phyloP scores from a whole-genome alignment of 2,113 vertebrate species.

The Actenoides lindsayi region DNA sequence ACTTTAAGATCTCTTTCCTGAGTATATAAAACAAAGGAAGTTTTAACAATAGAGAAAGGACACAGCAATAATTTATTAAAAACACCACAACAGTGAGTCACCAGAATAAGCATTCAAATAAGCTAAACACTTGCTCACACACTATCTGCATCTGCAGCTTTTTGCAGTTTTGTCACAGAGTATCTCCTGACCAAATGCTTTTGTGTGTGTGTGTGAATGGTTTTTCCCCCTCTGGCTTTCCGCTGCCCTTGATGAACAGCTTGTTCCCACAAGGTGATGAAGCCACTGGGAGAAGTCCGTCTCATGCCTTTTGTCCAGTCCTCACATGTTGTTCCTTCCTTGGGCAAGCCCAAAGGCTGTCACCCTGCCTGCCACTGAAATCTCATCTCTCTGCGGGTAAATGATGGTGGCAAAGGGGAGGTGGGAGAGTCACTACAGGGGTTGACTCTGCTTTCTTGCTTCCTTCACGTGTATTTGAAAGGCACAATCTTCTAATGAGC shows the following conservation, averaged over 20 bases:
- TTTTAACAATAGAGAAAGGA: conserved; percentile 25
- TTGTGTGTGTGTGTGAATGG: too few relatives aligned
- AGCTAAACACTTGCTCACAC: neutral
- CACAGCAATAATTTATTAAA: neutral
- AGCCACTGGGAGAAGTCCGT: neutral
- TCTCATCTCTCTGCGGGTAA: neutral
- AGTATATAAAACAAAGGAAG: neutral
- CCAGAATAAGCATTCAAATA: neutral
- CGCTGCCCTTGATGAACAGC: neutral
- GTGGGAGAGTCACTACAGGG: accelerated
- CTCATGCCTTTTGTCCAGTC: neutral
- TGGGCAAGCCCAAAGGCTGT: neutral
- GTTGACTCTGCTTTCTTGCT: neutral
- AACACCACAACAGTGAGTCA: neutral
- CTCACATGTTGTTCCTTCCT: neutral
- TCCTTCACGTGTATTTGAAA: neutral
- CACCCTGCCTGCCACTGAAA: neutral
- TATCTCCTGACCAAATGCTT: neutral
- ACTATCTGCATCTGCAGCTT: neutral
- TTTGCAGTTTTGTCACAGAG: neutral
- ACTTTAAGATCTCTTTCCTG: conserved; percentile 5
- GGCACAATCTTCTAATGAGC: neutral
- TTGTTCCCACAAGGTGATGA: neutral
- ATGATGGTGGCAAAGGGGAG: neutral
- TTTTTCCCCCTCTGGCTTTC: neutral